A percentile compares a stretch with the other conserved stretches of the same genome.
phyloP scores from a whole-genome alignment of 2,797 vertebrate genomes.

The Pyrocephalus nanus region DNA sequence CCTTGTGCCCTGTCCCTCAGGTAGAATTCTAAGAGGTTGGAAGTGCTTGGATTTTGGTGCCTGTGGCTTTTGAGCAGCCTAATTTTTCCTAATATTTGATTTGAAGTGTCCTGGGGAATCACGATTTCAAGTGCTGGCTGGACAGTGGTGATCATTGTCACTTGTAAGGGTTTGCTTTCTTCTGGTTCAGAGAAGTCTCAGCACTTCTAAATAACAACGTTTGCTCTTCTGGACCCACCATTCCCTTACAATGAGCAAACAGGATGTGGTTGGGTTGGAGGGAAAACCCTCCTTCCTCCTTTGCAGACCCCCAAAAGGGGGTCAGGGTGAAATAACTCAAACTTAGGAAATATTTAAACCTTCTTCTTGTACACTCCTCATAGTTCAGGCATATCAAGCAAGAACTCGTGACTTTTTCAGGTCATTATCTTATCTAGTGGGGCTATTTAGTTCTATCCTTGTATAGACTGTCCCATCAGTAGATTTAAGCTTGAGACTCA shows the following conservation, averaged over 20 bases:
- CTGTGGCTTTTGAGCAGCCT: background rate
- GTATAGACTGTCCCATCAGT: background rate
- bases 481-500: background rate
- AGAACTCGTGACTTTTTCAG: constrained; percentile 5
- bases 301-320: background rate
- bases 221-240: background rate
- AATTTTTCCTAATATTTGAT: background rate
- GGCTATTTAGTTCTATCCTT: background rate
- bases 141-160: background rate
- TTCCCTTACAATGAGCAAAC: background rate
- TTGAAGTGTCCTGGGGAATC: background rate
- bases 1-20: background rate
- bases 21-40: background rate
- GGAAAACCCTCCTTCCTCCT: background rate
- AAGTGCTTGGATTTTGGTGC: background rate
- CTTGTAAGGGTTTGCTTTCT: background rate
- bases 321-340: background rate
- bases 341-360: constrained; percentile 21
- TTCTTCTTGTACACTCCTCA: background rate
- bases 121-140: background rate
- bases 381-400: background rate
- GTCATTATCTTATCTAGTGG: background rate
- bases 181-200: background rate
- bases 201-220: background rate
- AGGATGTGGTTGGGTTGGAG: background rate